Evolutionary conservation across 2,113 vertebrate species (phyloP).

Genomic region (Montifringilla adamsi): DNA sequence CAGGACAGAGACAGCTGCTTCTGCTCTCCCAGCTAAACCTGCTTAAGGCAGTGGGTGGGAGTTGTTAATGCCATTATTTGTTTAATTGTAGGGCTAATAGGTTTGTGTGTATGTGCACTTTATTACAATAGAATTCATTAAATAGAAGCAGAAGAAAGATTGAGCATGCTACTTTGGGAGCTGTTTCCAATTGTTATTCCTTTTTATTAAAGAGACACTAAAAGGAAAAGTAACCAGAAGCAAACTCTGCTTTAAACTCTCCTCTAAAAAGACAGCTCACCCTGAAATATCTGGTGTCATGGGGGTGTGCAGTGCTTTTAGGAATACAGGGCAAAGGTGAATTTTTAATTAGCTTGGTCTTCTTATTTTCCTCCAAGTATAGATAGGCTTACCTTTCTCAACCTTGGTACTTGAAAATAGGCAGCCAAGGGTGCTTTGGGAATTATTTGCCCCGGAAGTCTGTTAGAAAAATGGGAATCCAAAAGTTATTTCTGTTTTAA

Average conservation of each 20-base stretch:
- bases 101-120: background rate
- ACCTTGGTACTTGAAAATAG: background rate
- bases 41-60: slow-evolving; percentile 35
- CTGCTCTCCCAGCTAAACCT: slow-evolving; percentile 43
- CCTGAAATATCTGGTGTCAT: background rate
- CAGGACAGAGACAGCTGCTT: slow-evolving; percentile 49
- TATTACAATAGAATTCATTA: slow-evolving; percentile 7
- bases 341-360: background rate
- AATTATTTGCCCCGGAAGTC: background rate
- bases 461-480: background rate
- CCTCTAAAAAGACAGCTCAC: background rate
- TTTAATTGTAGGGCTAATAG: slow-evolving; percentile 39
- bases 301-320: background rate
- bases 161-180: background rate
- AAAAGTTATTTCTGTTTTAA: slow-evolving; percentile 4
- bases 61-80: slow-evolving; percentile 51
- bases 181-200: background rate
- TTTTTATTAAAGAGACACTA: background rate
- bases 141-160: background rate
- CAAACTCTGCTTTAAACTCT: background rate
- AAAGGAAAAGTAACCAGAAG: background rate
- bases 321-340: background rate
- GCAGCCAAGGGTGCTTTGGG: background rate
- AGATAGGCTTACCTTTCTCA: background rate
- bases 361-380: slow-evolving; percentile 7